phyloP scores from a whole-genome alignment of 2,797 vertebrate genomes.

The Yasuhikotakia modesta region DNA sequence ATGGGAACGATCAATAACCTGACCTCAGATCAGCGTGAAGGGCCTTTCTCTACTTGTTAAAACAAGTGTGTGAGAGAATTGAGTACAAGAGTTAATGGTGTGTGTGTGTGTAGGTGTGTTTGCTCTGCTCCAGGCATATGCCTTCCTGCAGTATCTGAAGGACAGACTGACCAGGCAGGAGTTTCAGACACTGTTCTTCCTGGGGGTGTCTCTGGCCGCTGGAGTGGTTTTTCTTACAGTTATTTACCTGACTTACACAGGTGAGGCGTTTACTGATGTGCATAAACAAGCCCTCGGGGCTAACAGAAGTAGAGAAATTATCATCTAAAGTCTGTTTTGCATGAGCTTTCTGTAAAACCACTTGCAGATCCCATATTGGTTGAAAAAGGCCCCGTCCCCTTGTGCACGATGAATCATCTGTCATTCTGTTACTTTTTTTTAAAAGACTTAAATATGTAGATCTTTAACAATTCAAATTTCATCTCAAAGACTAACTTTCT shows the following conservation, averaged over 20 bases:
- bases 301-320: neutral
- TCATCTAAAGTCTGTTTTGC: neutral
- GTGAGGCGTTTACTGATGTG: constrained; percentile 67
- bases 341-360: too few species aligned
- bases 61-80: constrained; percentile 1
- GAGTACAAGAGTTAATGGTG: constrained; percentile 4
- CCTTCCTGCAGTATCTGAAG: constrained; percentile 96
- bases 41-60: neutral
- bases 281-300: neutral
- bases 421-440: neutral
- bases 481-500: neutral
- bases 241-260: constrained; percentile 98
- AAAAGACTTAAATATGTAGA: neutral
- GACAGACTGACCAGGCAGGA: constrained; percentile 95
- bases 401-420: neutral
- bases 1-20: neutral
- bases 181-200: constrained; percentile 97
- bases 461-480: neutral
- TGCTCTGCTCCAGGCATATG: constrained; percentile 94
- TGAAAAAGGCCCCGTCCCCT: neutral
- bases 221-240: constrained; percentile 94
- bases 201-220: constrained; percentile 93
- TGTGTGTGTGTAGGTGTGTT: constrained; percentile 83
- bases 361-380: neutral
- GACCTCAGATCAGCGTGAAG: neutral